Evolutionary conservation across 2,113 vertebrate species (phyloP), one percentile per base, ranked within the genome.

Genomic region (Phrynosoma platyrhinos): DNA sequence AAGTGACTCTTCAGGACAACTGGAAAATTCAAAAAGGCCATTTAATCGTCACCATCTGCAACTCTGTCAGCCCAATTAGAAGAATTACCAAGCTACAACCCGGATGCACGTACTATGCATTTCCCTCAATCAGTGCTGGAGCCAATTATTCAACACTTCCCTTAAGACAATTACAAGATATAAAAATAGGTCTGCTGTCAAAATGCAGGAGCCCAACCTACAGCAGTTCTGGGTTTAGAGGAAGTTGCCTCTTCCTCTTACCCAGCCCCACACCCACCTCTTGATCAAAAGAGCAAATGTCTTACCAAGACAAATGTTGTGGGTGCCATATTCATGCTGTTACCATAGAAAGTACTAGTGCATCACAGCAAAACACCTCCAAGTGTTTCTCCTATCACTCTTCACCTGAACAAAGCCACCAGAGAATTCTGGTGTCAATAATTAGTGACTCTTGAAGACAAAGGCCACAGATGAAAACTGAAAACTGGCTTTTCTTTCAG

Each of bases 11-110:
- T 52, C 86, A 76, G 16, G 0, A 71, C 58, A 82, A 0, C 0
- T 2, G 40, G 68, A 5, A 1, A 0, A 80, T 53, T 32, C 75
- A 77, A 81, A 94, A 62, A 82, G 32, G 0, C 10, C 79, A 27
- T 55, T 83, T 10, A 5, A 20, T 75, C n/a, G 55, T 7, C 21
- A 90, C 81, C 6, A 40, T 52, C 66, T 1, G 0, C 0, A 94
- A 94, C 91, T 94, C 92, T 88, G 93, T 95, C 93, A 94, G 90
- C 76, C 90, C 95, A 95, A 90, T 95, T 95, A 95, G 87, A 94
- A 94, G 90, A 94, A 95, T 94, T 95, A 91, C 82, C 90, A 88
- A 88, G 92, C 88, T 76, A 6, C 79, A 71, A 83, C 94, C 91
- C 3, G 23, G 90, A 95, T 93, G 90, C 90, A 93, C 18, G 8